Conservation (phyloP, 53 echinoderm and acorn worm species). For the Mesocentrotus franciscanus region DNA sequence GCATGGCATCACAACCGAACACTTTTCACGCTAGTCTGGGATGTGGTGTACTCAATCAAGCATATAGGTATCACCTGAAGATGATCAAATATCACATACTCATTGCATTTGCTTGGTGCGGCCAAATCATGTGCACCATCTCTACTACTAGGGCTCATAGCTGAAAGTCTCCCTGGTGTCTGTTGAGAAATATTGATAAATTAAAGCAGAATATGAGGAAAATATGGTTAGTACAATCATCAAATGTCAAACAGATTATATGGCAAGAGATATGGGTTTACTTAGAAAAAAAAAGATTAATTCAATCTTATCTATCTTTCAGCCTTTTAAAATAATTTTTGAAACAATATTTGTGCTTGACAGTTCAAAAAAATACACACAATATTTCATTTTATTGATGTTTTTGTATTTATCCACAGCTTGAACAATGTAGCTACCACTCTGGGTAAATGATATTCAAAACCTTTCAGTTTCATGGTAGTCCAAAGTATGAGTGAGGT, state of each 20-base stretch:
- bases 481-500: too few relatives aligned
- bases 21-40: constrained; percentile 1
- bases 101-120: constrained; percentile 60
- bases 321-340: too few relatives aligned
- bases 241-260: not conserved
- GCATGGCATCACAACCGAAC: not conserved
- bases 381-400: too few relatives aligned
- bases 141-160: constrained; percentile 14
- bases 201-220: not conserved
- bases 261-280: too few relatives aligned
- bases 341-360: too few relatives aligned
- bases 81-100: constrained; percentile 85
- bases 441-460: too few relatives aligned
- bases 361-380: too few relatives aligned
- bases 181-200: constrained; percentile 24
- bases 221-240: not conserved
- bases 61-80: constrained; percentile 81
- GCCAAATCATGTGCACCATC: constrained; percentile 30
- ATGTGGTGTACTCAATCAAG: constrained; percentile 78
- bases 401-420: too few relatives aligned
- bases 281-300: too few relatives aligned
- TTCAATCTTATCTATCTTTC: too few relatives aligned
- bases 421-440: too few relatives aligned
- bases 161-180: constrained; percentile 83
- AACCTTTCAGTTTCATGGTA: too few relatives aligned